Percentiles rank a stretch among this genome's conserved stretches.
Evolutionary conservation across 2,797 vertebrate genomes (phyloP).

Genomic region (Pelochelys cantorii): DNA sequence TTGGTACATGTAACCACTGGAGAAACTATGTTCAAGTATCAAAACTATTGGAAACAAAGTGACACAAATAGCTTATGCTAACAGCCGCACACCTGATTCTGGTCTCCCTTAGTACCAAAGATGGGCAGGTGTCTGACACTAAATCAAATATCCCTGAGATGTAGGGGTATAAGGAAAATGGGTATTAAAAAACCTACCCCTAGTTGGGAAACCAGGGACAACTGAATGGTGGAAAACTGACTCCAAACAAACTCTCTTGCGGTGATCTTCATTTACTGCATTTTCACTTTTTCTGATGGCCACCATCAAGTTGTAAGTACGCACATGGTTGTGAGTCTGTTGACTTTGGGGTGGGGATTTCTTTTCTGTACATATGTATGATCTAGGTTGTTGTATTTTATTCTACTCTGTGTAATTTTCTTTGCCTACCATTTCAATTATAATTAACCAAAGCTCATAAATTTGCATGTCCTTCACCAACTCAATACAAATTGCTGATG

Average conservation of each 20-base stretch:
- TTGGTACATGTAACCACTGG: not conserved
- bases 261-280: not conserved
- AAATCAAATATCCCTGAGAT: not conserved
- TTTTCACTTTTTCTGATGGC: not conserved
- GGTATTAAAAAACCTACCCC: not conserved
- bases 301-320: not conserved
- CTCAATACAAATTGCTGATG: not conserved
- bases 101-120: not conserved
- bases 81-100: not conserved
- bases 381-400: not conserved
- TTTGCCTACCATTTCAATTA: not conserved
- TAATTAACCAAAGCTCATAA: not conserved
- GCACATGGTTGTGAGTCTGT: not conserved
- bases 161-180: not conserved
- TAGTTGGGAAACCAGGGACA: not conserved
- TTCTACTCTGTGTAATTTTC: not conserved
- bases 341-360: fast-evolving
- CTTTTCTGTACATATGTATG: not conserved
- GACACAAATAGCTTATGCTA: not conserved
- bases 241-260: not conserved
- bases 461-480: not conserved
- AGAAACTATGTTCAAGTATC: not conserved
- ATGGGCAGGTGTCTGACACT: not conserved
- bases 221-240: not conserved
- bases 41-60: not conserved